Conservation (phyloP, 1,140 invertebrate genomes). For the Nebria ingens region DNA sequence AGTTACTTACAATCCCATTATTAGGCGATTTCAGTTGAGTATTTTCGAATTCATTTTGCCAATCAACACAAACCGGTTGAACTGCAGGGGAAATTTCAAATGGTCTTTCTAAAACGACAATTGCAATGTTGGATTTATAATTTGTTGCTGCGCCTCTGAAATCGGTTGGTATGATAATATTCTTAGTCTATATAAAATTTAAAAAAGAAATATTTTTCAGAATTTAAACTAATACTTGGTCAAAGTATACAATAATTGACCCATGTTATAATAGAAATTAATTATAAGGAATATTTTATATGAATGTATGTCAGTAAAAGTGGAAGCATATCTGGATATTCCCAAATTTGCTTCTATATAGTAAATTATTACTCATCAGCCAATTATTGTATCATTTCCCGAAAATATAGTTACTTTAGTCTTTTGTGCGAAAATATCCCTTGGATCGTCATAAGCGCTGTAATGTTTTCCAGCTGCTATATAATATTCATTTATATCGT, state of each 20-base stretch:
- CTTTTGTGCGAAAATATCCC: not conserved
- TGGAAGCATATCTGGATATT: no score
- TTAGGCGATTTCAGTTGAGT: slow-evolving; percentile 25
- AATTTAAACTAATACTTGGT: no score
- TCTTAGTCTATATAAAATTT: not conserved
- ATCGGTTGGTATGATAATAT: slow-evolving; percentile 8
- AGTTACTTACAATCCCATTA: not conserved
- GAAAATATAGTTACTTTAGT: slow-evolving; percentile 7
- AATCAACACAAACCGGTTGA: slow-evolving; percentile 35
- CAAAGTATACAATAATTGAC: not conserved
- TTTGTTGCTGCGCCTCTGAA: slow-evolving; percentile 31
- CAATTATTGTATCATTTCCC: not conserved
- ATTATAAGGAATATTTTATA: no score
- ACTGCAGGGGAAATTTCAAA: slow-evolving; percentile 30
- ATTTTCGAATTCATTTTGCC: slow-evolving; percentile 30
- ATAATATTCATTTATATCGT: not conserved
- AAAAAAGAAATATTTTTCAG: not conserved
- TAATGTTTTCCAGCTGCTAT: not conserved
- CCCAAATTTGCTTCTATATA: no score
- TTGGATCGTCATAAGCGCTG: not conserved
- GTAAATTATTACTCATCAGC: no score
- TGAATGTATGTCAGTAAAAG: no score
- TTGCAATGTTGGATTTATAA: slow-evolving; percentile 27
- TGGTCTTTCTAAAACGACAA: slow-evolving; percentile 27
- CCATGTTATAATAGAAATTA: not conserved